phyloP scores from a whole-genome alignment of 2,797 vertebrate genomes.

The Sciaenops ocellatus region DNA sequence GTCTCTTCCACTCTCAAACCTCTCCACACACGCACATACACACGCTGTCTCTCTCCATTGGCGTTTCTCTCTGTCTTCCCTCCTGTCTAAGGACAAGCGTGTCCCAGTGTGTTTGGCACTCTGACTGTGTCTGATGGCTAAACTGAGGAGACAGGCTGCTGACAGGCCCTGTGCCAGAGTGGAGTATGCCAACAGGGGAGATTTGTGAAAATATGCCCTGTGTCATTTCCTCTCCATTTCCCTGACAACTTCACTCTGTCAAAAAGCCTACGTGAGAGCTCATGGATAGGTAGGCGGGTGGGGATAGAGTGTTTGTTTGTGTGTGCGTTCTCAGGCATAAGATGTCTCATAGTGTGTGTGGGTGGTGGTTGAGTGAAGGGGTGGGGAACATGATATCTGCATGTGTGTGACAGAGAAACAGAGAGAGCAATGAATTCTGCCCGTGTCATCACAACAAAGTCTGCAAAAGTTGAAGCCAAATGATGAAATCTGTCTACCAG shows the following conservation, averaged over 20 bases:
- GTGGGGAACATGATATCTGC: slow-evolving; percentile 59
- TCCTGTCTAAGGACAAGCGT: slow-evolving; percentile 70
- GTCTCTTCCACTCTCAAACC: slow-evolving; percentile 30
- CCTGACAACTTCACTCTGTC: slow-evolving; percentile 81
- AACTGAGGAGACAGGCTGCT: slow-evolving; percentile 84
- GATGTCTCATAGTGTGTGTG: slow-evolving; percentile 52
- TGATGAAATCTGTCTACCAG: slow-evolving; percentile 59
- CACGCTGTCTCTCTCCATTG: slow-evolving; percentile 40
- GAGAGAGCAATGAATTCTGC: slow-evolving; percentile 48
- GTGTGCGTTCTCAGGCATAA: slow-evolving; percentile 49
- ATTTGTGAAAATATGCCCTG: slow-evolving; percentile 85
- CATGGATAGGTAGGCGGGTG: slow-evolving; percentile 57
- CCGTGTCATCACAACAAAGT: slow-evolving; percentile 61
- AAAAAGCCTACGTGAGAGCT: slow-evolving; percentile 63
- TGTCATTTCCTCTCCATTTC: slow-evolving; percentile 84
- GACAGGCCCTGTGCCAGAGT: slow-evolving; percentile 82
- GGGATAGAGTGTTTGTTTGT: slow-evolving; percentile 51
- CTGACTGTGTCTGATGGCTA: slow-evolving; percentile 78
- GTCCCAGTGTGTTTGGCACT: slow-evolving; percentile 74
- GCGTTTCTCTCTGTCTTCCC: slow-evolving; percentile 67
- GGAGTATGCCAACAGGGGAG: slow-evolving; percentile 79
- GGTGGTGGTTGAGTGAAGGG: slow-evolving; percentile 49
- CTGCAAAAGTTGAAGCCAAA: slow-evolving; percentile 55
- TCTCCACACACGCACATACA: background rate
- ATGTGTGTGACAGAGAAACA: slow-evolving; percentile 39